phyloP scores from a whole-genome alignment of 2,113 vertebrate species.

The Paradisaea rubra region DNA sequence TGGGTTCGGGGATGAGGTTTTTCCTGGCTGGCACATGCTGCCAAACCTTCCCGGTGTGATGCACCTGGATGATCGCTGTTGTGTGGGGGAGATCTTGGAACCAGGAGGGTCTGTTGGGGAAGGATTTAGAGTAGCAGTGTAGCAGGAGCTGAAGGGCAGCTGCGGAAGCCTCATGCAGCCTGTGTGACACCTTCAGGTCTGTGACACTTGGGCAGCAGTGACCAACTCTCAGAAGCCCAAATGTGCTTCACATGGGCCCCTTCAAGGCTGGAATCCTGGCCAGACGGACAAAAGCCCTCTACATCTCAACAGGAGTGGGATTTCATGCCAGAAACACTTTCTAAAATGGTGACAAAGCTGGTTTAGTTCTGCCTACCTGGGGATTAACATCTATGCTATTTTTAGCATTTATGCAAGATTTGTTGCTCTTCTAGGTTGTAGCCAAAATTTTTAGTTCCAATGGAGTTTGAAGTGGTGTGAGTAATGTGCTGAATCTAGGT shows the following conservation, averaged over 20 bases:
- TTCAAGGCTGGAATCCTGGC: neutral
- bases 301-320: neutral
- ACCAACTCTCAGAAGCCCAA: neutral
- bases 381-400: neutral
- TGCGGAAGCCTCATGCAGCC: neutral
- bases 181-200: fast-evolving
- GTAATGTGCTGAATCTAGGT: neutral
- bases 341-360: neutral
- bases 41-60: fast-evolving
- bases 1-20: neutral
- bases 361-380: neutral
- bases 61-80: neutral
- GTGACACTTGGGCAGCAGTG: neutral
- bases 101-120: neutral
- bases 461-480: neutral
- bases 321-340: neutral
- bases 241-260: neutral
- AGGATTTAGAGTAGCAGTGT: neutral
- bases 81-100: neutral
- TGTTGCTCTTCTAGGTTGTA: neutral
- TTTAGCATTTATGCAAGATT: neutral
- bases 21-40: neutral
- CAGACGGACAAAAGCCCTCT: neutral
- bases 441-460: neutral
- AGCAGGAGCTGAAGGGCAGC: neutral